phyloP scores from a whole-genome alignment of 2,113 vertebrate species.

The Fukomys damarensis region DNA sequence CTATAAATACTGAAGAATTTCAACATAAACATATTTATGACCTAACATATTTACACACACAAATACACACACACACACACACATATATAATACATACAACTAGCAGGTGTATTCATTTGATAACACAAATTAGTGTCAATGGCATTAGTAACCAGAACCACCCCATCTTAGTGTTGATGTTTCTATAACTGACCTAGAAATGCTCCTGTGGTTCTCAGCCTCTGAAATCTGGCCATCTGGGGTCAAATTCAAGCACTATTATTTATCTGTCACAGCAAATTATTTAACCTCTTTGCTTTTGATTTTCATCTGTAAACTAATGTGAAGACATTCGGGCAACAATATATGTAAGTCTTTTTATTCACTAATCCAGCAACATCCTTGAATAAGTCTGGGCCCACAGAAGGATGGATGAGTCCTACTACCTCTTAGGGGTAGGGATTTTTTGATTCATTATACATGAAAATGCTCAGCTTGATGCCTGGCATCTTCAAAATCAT shows the following conservation, averaged over 20 bases:
- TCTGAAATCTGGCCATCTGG: neutral
- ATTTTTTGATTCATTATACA: neutral
- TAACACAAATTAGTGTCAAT: neutral
- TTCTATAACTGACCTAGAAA: neutral
- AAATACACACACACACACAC: neutral
- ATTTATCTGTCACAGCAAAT: neutral
- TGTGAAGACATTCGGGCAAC: neutral
- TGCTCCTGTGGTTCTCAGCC: neutral
- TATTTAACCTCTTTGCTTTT: neutral
- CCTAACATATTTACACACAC: neutral
- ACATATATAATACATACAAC: neutral
- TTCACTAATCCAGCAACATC: neutral
- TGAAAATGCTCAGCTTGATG: neutral
- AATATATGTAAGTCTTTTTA: neutral
- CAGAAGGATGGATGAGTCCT: neutral
- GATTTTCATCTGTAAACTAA: slow-evolving; percentile 12
- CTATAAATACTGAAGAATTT: neutral
- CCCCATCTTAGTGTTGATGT: neutral
- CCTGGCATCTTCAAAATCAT: neutral
- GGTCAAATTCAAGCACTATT: neutral
- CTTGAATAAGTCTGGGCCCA: neutral
- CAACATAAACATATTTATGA: neutral
- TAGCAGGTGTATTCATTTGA: neutral
- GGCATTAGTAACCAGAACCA: neutral
- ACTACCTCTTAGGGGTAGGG: neutral